Evolutionary conservation across 2,113 vertebrate species (phyloP), one percentile per base, ranked within the genome.

Genomic region (Megaceryle maxima): DNA sequence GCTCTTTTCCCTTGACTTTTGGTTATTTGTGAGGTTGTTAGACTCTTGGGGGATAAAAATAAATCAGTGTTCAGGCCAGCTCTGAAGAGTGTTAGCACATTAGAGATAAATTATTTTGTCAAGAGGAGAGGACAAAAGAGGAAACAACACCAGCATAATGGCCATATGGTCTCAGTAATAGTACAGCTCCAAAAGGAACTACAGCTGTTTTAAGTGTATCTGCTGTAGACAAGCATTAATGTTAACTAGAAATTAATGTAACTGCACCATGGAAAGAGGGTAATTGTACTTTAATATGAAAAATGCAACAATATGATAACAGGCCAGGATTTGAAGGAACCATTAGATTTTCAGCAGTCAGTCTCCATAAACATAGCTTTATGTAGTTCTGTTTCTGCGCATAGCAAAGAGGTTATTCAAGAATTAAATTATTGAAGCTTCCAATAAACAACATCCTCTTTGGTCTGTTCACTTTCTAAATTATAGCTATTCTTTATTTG

Each of bases 131-230:
- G 85, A 88, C 67, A 96, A 94, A 96, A 96, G 81, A 92, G 87
- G 95, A 97, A 97, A 90, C 66, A 90, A 11, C 87, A 92, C 55
- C 73, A 86, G 60, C 16, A 78, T 78, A 95, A 75, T 78, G 85
- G 37, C 95, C 97, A 97, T 96, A 97, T 98, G 97, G 93, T 94
- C 94, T 96, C 80, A 87, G 63, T 97, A 98, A 97, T 46, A 85
- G 89, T 29, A 73, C 59, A 90, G 62, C 73, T 83, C 82, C 67
- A 66, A 92, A 94, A 91, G 88, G 92, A 96, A 73, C 92, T 95
- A 93, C 95, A 97, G 91, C 96, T 97, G 93, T 87, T 97, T 96
- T 73, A 86, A 97, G 93, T 48, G 72, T 92, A 56, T 97, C 94
- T 97, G 94, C 84, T 97, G 87, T 78, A 96, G 88, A 96, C 82